These are phyloP conservation scores for Drosophila santomea DNA, from an alignment of 1,140 invertebrate genomes.

Conservation along the genomic window DNA sequence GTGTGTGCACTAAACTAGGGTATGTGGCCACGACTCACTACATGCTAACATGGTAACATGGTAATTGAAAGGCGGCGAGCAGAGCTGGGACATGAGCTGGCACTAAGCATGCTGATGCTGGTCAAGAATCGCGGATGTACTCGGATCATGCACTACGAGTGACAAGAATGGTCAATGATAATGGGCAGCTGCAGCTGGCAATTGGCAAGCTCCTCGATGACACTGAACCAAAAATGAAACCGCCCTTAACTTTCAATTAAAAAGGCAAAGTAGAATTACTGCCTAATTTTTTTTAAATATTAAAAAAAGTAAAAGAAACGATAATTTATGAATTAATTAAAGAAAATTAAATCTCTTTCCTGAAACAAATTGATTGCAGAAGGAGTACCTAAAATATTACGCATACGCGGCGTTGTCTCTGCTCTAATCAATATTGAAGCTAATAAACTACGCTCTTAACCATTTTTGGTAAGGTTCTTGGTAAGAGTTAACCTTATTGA, in stretches of 20 bases:
- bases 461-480: no score
- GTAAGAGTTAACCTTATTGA: no score
- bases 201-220: conserved; percentile 1
- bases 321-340: background rate
- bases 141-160: conserved; percentile 18
- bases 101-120: conserved; percentile 17
- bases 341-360: background rate
- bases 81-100: conserved; percentile 9
- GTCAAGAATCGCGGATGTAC: background rate
- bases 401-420: no score
- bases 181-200: conserved; percentile 14
- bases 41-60: background rate
- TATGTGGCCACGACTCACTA: conserved; percentile 9
- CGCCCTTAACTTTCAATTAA: background rate
- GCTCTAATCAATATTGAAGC: no score
- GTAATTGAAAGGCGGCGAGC: conserved; percentile 18
- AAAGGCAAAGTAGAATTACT: no score
- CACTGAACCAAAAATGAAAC: conserved; percentile 17
- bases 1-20: conserved; percentile 1
- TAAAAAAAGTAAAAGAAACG: no score
- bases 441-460: no score
- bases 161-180: conserved; percentile 1
- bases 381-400: no score
- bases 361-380: background rate
- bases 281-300: no score